Conservation (phyloP, 2,113 vertebrate species). For the Clinocottus analis region DNA sequence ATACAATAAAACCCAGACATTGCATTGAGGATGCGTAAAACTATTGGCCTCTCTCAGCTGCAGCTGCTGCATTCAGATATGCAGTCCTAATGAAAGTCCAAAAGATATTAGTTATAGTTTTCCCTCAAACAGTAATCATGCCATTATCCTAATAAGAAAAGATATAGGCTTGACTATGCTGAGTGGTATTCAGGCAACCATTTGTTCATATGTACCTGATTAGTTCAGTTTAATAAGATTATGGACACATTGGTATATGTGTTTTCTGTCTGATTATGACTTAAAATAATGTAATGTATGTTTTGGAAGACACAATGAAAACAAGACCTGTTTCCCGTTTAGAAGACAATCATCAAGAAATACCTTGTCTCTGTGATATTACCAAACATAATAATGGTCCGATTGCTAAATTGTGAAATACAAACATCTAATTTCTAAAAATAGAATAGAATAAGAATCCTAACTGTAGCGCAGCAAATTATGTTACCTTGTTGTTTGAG, state of each 20-base stretch:
- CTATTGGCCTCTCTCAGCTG: constrained; percentile 31
- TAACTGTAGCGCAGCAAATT: background rate
- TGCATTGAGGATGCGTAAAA: constrained; percentile 7
- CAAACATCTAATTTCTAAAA: background rate
- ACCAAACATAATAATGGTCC: background rate
- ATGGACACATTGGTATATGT: constrained; percentile 35
- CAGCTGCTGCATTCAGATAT: constrained; percentile 60
- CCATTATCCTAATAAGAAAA: constrained; percentile 30
- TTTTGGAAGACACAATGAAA: constrained; percentile 9
- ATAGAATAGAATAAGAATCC: too few species aligned
- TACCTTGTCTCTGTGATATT: background rate
- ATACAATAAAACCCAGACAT: constrained; percentile 31
- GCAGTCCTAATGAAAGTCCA: constrained; percentile 24
- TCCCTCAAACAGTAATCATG: constrained; percentile 32
- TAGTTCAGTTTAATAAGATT: constrained; percentile 48
- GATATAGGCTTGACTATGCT: constrained; percentile 15
- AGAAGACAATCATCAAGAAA: background rate
- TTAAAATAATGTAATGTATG: constrained; percentile 13
- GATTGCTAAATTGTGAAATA: background rate
- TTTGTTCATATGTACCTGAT: constrained; percentile 46
- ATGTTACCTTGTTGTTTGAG: background rate
- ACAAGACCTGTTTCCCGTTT: background rate
- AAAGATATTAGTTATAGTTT: constrained; percentile 32
- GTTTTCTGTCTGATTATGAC: constrained; percentile 23
- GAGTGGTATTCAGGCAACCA: constrained; percentile 7